These are phyloP conservation scores for Listrodromus nycthemerus DNA, from an alignment of 2,888 invertebrate species.

Conservation along the genomic window DNA sequence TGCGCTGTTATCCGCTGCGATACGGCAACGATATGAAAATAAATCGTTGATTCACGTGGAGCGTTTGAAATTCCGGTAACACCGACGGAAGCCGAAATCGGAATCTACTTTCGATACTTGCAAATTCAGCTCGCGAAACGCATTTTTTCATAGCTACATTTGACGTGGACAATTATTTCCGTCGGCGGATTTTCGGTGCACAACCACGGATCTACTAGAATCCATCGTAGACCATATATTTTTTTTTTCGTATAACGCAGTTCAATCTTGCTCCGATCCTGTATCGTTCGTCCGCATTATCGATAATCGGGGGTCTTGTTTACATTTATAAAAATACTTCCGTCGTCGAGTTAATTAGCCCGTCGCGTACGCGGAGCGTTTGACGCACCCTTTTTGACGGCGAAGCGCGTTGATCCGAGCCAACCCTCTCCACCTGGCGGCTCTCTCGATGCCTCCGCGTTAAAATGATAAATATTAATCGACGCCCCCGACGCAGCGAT, in stretches of 20 bases:
- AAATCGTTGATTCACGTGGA: conserved; percentile 71
- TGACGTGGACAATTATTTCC: too few relatives aligned
- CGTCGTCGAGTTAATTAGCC: background rate
- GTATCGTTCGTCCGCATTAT: too few relatives aligned
- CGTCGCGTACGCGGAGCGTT: background rate
- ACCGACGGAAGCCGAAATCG: conserved; percentile 17
- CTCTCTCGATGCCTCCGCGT: conserved; percentile 11
- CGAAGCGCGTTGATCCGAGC: conserved; percentile 15
- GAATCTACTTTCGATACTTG: background rate
- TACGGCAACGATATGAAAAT: conserved; percentile 72
- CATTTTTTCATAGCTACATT: too few relatives aligned
- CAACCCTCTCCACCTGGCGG: conserved; percentile 4
- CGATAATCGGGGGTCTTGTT: too few relatives aligned
- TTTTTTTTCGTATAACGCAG: too few relatives aligned
- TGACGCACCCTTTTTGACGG: conserved; percentile 28
- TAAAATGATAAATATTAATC: conserved; percentile 53
- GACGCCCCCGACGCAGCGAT: conserved; percentile 35
- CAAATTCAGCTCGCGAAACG: conserved; percentile 19
- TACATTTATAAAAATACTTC: background rate
- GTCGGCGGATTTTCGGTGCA: too few relatives aligned
- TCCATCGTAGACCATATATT: too few relatives aligned
- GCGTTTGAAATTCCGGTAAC: conserved; percentile 27
- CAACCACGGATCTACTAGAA: too few relatives aligned
- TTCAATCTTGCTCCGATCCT: too few relatives aligned
- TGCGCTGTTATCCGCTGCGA: conserved; percentile 41